Evolutionary conservation across 1,140 invertebrate genomes (phyloP), one percentile per base, ranked within the genome.

Genomic region (Steinernema khuongi): DNA sequence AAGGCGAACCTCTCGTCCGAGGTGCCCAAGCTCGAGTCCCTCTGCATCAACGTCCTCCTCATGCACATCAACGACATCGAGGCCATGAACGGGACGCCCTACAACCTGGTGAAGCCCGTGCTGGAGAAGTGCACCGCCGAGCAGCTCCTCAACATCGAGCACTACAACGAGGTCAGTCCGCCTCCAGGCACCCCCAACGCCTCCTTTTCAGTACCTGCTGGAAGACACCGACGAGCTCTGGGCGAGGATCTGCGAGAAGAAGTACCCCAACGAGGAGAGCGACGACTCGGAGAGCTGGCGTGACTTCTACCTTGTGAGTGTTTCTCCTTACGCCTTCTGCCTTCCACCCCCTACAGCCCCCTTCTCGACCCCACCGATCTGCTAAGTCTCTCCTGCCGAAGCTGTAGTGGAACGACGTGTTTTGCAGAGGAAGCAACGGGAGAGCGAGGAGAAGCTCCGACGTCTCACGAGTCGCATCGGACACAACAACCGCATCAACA

Each of bases 221-320:
- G 50, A 60, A 22, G 50, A 60, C 22, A 60, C 50, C 50, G 50
- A 60, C 26, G 50, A 60, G 50, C 26, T 60, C 14, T 60, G 50
- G 50, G 11, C 11, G 7, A 60, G 26, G 50, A 60, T 60, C 22
- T 60, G 50, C 50, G 50, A 60, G 22, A 60, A 60, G 50, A 60
- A 60, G 50, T 60, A 60, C 50, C 11, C 50, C 4, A 26, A 60
- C 4, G 22, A 60, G 11, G 50, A 60, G 14, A 60, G 14, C 4
- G 11, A 60, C 19, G 50, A 60, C 11, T 7, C 4, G 4, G 50
- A 60, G 50, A 60, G 7, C 2, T 60, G 50, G 50, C 50, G 50
- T 22, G 50, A 60, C 22, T 60, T 60, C 50, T 60, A 60, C 50
- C 14, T 60, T 14, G 50, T 60, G 19, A 41, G 36, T 41, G 7